A percentile compares a stretch with the other conserved stretches of the same genome.
These are phyloP conservation scores for Paracyprichromis sp. DNA, from an alignment of 2,113 vertebrate species.

Conservation along the genomic window DNA sequence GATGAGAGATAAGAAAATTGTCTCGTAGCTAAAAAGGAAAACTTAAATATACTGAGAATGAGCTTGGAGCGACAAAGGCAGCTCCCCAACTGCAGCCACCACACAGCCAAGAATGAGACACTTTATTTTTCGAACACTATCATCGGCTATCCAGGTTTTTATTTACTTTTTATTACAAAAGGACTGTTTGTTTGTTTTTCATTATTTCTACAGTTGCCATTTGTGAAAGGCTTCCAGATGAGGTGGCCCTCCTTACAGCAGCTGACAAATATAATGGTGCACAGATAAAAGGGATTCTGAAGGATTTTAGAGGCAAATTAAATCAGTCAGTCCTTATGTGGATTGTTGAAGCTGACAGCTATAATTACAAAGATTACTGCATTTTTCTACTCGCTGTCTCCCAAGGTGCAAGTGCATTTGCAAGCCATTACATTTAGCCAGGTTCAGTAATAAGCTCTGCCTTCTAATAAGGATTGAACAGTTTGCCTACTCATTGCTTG, in stretches of 20 bases:
- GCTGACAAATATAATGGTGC: not conserved
- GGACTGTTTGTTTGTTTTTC: not conserved
- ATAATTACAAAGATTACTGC: not conserved
- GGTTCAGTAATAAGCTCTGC: not conserved
- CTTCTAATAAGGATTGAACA: not conserved
- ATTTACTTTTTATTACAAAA: not conserved
- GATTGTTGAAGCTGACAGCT: slow-evolving; percentile 7
- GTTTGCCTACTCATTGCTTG: not conserved
- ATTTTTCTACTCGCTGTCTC: not conserved
- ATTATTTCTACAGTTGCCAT: not conserved
- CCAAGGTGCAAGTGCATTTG: not conserved
- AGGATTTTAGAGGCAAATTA: not conserved
- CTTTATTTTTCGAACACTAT: not conserved
- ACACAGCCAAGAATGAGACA: not conserved
- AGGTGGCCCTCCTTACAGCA: not conserved
- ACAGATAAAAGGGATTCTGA: not conserved
- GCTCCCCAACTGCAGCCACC: not conserved
- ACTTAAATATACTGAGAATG: not conserved
- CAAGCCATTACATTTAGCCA: not conserved
- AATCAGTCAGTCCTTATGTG: not conserved
- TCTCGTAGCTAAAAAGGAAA: not conserved
- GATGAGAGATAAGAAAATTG: not conserved
- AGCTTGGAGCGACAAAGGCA: not conserved
- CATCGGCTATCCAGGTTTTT: not conserved
- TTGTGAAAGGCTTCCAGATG: not conserved